Evolutionary conservation across 2,888 invertebrate species (phyloP).

Genomic region (Xestobium rufovillosum): DNA sequence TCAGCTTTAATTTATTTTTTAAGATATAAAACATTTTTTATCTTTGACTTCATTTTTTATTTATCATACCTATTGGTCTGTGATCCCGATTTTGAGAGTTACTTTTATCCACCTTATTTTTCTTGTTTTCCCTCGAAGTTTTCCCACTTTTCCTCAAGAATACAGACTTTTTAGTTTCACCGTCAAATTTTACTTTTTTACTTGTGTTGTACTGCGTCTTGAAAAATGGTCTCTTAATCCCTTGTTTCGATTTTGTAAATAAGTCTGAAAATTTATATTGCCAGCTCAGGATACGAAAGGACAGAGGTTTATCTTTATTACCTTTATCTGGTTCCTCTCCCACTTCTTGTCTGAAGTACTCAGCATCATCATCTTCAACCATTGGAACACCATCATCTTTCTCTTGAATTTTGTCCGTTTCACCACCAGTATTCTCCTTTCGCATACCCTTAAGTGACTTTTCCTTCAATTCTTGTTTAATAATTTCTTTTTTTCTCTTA

Average conservation of each 20-base stretch:
- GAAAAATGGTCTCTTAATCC: constrained; percentile 25
- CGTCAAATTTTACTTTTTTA: constrained; percentile 30
- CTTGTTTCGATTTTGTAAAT: constrained; percentile 23
- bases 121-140: constrained; percentile 16
- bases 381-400: constrained; percentile 45
- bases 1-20: constrained; percentile 5
- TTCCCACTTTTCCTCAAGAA: constrained; percentile 11
- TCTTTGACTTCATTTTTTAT: constrained; percentile 8
- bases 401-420: constrained; percentile 41
- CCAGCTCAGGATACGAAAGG: too few relatives aligned
- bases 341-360: constrained; percentile 80
- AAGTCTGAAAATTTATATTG: constrained; percentile 29
- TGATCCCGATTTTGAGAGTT: constrained; percentile 33
- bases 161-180: not conserved
- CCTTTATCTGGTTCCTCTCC: constrained; percentile 83
- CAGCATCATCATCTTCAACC: constrained; percentile 64
- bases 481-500: constrained; percentile 56
- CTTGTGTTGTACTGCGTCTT: too few relatives aligned
- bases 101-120: constrained; percentile 28
- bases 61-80: constrained; percentile 32
- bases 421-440: constrained; percentile 45
- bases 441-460: constrained; percentile 63
- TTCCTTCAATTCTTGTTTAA: constrained; percentile 57
- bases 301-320: too few relatives aligned
- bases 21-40: constrained; percentile 11